These are phyloP conservation scores for Pissodes strobi DNA, from an alignment of 1,140 invertebrate species.

Conservation along the genomic window DNA sequence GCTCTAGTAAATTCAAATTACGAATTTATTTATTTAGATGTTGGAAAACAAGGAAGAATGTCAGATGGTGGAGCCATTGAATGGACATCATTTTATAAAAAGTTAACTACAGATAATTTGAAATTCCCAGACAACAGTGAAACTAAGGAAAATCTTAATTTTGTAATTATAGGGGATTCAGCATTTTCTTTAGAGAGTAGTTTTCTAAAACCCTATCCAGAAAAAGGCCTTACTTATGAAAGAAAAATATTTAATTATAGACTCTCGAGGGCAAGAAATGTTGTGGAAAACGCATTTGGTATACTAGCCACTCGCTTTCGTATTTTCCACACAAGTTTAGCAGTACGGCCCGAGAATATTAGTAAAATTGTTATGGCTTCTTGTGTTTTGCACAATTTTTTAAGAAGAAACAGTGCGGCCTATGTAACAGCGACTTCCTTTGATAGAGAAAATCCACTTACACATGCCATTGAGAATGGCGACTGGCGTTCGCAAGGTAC, in stretches of 20 bases:
- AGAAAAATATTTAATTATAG: slow-evolving; percentile 58
- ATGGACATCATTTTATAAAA: too few relatives aligned
- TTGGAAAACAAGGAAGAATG: too few relatives aligned
- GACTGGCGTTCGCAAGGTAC: too few relatives aligned
- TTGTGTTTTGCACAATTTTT: slow-evolving; percentile 54
- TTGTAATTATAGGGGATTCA: slow-evolving; percentile 48
- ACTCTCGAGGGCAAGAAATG: slow-evolving; percentile 50
- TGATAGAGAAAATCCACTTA: too few relatives aligned
- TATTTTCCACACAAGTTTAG: slow-evolving; percentile 51
- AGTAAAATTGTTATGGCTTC: slow-evolving; percentile 48
- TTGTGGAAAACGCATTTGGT: slow-evolving; percentile 56
- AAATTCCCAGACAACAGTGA: slow-evolving; percentile 37
- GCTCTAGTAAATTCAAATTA: neutral
- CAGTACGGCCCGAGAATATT: slow-evolving; percentile 45
- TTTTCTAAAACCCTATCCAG: slow-evolving; percentile 54
- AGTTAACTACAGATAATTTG: slow-evolving; percentile 46
- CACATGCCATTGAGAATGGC: too few relatives aligned
- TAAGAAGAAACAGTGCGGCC: too few relatives aligned
- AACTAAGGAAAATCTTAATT: too few relatives aligned
- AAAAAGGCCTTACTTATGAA: slow-evolving; percentile 45
- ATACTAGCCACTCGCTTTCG: slow-evolving; percentile 52
- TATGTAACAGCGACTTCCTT: too few relatives aligned
- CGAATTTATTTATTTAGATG: slow-evolving; percentile 45
- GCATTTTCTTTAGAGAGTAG: slow-evolving; percentile 51
- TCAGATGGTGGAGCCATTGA: slow-evolving; percentile 55